phyloP scores from a whole-genome alignment of 1,140 invertebrate species.

The Achroia grisella region DNA sequence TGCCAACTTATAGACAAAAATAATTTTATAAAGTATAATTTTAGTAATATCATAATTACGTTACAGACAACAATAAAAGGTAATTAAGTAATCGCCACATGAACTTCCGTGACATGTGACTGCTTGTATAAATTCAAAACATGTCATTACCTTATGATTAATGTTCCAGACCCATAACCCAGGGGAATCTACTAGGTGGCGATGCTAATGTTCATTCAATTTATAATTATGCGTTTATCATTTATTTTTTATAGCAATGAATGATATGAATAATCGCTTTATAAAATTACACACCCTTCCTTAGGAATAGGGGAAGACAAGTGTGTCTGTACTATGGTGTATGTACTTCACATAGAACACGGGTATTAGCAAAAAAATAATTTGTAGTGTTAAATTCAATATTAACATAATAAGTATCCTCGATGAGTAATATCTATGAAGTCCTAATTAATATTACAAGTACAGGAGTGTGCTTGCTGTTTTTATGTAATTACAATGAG shows the following conservation, averaged over 20 bases:
- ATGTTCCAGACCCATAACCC: constrained; percentile 13
- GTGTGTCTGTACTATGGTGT: too few species aligned
- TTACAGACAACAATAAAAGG: constrained; percentile 7
- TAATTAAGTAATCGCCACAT: constrained; percentile 26
- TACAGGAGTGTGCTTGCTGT: too few species aligned
- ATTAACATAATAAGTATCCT: too few species aligned
- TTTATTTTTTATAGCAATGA: constrained; percentile 9
- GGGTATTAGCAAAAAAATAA: too few species aligned
- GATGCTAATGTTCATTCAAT: constrained; percentile 30
- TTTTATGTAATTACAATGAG: too few species aligned
- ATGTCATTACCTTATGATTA: constrained; percentile 39
- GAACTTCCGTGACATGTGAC: constrained; percentile 2
- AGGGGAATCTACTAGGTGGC: constrained; percentile 26
- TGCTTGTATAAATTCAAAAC: constrained; percentile 16
- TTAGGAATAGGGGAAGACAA: too few species aligned
- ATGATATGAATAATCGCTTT: constrained; percentile 13
- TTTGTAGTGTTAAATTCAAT: too few species aligned
- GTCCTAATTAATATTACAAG: too few species aligned
- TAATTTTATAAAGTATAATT: too few species aligned
- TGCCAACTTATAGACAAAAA: too few species aligned
- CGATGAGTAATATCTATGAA: too few species aligned
- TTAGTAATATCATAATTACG: not conserved
- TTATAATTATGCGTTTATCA: constrained; percentile 26
- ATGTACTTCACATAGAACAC: too few species aligned
- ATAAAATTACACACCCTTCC: constrained; percentile 4